Base-by-base conservation (phyloP, 2,888 invertebrate genomes). In the Lasioglossum pauxillum region DNA sequence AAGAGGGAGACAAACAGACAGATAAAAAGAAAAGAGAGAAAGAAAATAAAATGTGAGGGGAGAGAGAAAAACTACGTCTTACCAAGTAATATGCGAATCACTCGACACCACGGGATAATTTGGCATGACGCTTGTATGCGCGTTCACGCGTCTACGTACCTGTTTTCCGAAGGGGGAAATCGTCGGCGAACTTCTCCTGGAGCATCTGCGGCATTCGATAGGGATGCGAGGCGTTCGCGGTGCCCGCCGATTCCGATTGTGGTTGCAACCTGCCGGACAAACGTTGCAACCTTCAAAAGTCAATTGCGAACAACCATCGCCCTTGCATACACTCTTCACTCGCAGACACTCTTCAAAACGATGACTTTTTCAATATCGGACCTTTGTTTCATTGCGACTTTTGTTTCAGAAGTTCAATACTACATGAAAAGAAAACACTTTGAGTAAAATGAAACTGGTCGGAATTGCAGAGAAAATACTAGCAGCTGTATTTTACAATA, bases 131-230 rank as follows among this genome's bases (percentile, higher is more conserved):
- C 16, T 35, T 60, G 12, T 69, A 0, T 16, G 60, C 31, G 16
- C 23, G 10, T 27, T 1, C 16, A 23, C 60, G 78, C 23, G 79
- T 49, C 46, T 80, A 89, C 96, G 95, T 96, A 99, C 99, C 99
- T 96, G 99, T 99, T 96, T 99, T 99, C 93, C 99, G 96, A 72
- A 99, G 96, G 77, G 99, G 99, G 96, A 98, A 99, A 96, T 99
- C 99, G 86, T 97, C 97, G 88, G 97, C 97, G 90, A 97, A 96
- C 89, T 96, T 96, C 94, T 96, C 94, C 94, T 96, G 92, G 92
- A 96, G 96, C 89, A 97, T 96, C 91, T 97, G 97, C 71, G 97
- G 96, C 95, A 97, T 96, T 93, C 97, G 96, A 95, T 97, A 97
- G 2, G 97, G 97, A 95, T 97, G 97, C 89, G 97, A 96, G 87